phyloP scores from a whole-genome alignment of 2,888 invertebrate species.

The Philereme transversata region DNA sequence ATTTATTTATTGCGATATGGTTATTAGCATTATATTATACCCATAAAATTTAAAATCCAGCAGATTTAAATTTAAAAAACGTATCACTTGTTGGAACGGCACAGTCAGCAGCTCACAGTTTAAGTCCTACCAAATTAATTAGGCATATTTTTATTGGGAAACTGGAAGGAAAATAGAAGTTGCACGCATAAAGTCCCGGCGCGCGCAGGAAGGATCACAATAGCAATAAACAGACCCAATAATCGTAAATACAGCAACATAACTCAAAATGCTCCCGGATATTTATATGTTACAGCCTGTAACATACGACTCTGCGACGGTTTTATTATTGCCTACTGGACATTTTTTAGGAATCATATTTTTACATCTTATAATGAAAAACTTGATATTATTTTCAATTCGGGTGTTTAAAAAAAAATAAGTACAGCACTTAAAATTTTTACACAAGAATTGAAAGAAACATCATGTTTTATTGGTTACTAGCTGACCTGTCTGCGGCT shows the following conservation, averaged over 20 bases:
- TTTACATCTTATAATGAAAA: background rate
- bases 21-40: too few species aligned
- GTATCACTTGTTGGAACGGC: too few species aligned
- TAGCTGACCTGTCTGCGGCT: too few species aligned
- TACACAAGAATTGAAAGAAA: too few species aligned
- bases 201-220: conserved; percentile 33
- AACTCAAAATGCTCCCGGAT: conserved; percentile 24
- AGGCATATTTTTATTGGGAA: conserved; percentile 5
- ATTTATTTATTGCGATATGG: too few species aligned
- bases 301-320: conserved; percentile 17
- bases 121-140: background rate
- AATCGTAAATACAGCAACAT: conserved; percentile 38
- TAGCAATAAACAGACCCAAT: conserved; percentile 36
- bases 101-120: too few species aligned
- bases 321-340: conserved; percentile 17
- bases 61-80: too few species aligned
- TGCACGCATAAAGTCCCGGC: conserved; percentile 14
- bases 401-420: too few species aligned
- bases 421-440: too few species aligned
- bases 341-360: conserved; percentile 12
- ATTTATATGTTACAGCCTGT: conserved; percentile 21
- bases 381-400: background rate
- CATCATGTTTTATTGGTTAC: too few species aligned
- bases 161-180: conserved; percentile 11
- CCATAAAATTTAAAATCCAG: too few species aligned